Percentiles rank a stretch among this genome's conserved stretches.
These are phyloP conservation scores for Meriones unguiculatus DNA, from an alignment of 2,113 vertebrate genomes.

Conservation along the genomic window DNA sequence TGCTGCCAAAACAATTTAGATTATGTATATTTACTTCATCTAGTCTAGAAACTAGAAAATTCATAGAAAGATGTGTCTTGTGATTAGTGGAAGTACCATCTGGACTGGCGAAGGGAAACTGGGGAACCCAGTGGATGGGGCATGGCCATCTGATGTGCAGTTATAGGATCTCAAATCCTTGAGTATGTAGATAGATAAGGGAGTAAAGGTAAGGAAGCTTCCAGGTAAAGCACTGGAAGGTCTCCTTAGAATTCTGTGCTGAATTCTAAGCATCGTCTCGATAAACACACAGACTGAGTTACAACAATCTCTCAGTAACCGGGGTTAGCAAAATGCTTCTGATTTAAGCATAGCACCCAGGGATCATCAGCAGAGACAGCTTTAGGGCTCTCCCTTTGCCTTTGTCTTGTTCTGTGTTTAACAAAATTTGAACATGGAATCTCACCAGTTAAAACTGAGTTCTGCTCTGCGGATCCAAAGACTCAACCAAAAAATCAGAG, in stretches of 20 bases:
- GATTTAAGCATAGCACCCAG: not conserved
- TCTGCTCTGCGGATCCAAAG: slow-evolving; percentile 26
- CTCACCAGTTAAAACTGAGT: not conserved
- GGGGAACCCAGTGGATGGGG: not conserved
- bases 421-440: slow-evolving; percentile 48
- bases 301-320: not conserved
- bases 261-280: not conserved
- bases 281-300: not conserved
- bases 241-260: not conserved
- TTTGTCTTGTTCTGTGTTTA: slow-evolving; percentile 28
- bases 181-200: not conserved
- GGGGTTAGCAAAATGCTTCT: not conserved
- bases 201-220: not conserved
- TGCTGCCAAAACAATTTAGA: slow-evolving; percentile 51
- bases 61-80: not conserved
- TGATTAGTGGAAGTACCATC: too few species aligned
- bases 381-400: not conserved
- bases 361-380: not conserved
- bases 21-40: not conserved
- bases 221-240: not conserved
- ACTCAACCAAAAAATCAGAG: slow-evolving; percentile 52
- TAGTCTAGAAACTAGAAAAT: not conserved
- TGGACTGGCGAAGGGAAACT: not conserved
- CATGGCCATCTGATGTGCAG: not conserved
- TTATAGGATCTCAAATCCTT: not conserved